Conservation (phyloP, 1,140 invertebrate species). For the Ephestia elutella region DNA sequence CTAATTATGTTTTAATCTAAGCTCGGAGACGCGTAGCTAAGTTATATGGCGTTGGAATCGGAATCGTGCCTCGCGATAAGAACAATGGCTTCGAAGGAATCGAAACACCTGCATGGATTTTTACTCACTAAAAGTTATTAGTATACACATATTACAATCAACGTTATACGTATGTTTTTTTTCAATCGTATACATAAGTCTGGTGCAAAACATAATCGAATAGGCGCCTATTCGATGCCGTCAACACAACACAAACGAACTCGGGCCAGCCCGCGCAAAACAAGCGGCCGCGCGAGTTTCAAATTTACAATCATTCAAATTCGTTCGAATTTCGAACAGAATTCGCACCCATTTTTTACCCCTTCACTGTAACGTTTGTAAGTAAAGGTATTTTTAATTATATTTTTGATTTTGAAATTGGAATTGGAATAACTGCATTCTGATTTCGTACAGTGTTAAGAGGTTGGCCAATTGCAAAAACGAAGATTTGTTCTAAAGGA, state of each 20-base stretch:
- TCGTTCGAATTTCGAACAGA: conserved; percentile 15
- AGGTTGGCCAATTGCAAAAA: conserved; percentile 76
- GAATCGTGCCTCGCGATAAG: conserved; percentile 27
- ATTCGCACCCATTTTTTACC: conserved; percentile 61
- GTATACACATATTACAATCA: conserved; percentile 73
- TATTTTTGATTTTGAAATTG: too few species aligned
- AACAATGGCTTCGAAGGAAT: conserved; percentile 28
- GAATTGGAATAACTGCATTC: conserved; percentile 26
- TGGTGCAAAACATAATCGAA: conserved; percentile 60
- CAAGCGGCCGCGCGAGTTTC: conserved; percentile 12
- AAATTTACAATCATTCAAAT: conserved; percentile 13
- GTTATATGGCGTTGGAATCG: conserved; percentile 34
- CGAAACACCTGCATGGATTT: conserved; percentile 24
- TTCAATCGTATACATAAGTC: conserved; percentile 72
- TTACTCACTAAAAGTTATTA: conserved; percentile 56
- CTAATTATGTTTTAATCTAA: conserved; percentile 68
- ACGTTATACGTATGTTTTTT: conserved; percentile 70
- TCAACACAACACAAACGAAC: background rate
- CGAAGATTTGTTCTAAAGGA: conserved; percentile 72
- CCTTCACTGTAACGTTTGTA: conserved; percentile 66
- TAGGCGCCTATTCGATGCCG: conserved; percentile 39
- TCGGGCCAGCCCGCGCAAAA: background rate
- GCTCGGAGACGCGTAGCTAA: conserved; percentile 54
- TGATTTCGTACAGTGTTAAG: conserved; percentile 63
- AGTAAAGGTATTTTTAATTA: conserved; percentile 20